These are phyloP conservation scores for Beroe ovata DNA, from an alignment of 37 sponge, comb jelly and placozoan genomes.

Conservation along the genomic window DNA sequence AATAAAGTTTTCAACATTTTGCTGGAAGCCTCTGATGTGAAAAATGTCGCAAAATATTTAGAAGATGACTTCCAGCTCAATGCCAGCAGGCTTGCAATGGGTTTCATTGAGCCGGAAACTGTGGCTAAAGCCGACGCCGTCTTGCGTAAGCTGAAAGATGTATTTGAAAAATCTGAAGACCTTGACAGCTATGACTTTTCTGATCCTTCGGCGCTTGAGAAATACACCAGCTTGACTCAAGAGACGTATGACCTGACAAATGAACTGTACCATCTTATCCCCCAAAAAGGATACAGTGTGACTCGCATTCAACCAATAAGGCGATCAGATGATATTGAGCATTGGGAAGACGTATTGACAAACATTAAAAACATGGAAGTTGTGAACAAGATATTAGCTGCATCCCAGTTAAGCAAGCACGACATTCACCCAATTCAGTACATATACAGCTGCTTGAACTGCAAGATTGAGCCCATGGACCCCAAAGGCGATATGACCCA, in stretches of 20 bases:
- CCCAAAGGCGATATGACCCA: background rate
- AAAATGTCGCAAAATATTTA: background rate
- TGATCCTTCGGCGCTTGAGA: background rate
- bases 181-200: background rate
- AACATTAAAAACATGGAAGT: conserved; percentile 5
- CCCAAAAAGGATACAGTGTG: conserved; percentile 15
- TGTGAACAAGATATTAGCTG: conserved; percentile 9
- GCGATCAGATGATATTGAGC: background rate
- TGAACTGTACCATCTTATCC: background rate
- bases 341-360: background rate
- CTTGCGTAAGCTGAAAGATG: background rate
- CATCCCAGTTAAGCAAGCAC: background rate
- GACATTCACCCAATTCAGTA: background rate
- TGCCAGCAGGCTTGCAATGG: background rate
- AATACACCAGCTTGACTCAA: background rate
- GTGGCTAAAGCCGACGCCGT: background rate
- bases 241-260: conserved; percentile 37
- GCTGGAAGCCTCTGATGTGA: background rate
- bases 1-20: background rate
- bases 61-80: conserved; percentile 4
- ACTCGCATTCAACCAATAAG: background rate
- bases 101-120: background rate
- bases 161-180: background rate
- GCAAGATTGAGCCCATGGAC: background rate
- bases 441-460: background rate